Conservation (phyloP, 2,888 invertebrate genomes). For the Diplazon laetatorius region DNA sequence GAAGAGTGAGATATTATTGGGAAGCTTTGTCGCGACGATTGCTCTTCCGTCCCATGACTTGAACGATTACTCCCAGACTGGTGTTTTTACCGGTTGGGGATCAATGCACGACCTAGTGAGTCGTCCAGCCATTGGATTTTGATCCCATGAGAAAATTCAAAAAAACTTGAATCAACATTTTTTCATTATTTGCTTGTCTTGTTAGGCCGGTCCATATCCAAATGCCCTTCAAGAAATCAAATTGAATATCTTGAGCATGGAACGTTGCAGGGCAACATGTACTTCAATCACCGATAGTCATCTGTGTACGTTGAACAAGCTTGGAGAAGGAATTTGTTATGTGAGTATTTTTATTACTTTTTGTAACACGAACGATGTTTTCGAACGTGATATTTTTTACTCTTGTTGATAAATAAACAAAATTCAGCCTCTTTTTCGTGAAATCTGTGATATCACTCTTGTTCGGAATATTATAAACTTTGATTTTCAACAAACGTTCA, state of each 20-base stretch:
- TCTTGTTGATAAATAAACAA: too few species aligned
- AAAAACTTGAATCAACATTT: too few species aligned
- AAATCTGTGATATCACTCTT: too few species aligned
- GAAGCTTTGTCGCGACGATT: conserved; percentile 67
- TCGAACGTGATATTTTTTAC: too few species aligned
- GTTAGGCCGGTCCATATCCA: conserved; percentile 61
- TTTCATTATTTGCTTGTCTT: background rate
- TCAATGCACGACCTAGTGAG: background rate
- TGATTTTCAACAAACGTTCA: too few species aligned
- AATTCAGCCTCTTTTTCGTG: too few species aligned
- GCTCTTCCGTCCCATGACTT: conserved; percentile 63
- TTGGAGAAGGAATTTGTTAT: conserved; percentile 75
- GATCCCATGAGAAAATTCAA: too few species aligned
- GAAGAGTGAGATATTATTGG: conserved; percentile 65
- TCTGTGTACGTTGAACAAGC: conserved; percentile 73
- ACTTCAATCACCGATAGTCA: conserved; percentile 61
- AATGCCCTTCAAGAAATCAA: conserved; percentile 69
- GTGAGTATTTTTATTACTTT: conserved; percentile 60
- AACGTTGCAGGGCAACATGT: conserved; percentile 55
- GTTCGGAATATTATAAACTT: too few species aligned
- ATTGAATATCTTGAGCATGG: conserved; percentile 45
- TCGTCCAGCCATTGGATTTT: too few species aligned
- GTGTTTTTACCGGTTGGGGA: conserved; percentile 76
- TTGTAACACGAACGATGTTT: too few species aligned
- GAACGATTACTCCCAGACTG: conserved; percentile 48